Base-by-base conservation (phyloP, 2,113 vertebrate species). In the Dipodomys merriami region DNA sequence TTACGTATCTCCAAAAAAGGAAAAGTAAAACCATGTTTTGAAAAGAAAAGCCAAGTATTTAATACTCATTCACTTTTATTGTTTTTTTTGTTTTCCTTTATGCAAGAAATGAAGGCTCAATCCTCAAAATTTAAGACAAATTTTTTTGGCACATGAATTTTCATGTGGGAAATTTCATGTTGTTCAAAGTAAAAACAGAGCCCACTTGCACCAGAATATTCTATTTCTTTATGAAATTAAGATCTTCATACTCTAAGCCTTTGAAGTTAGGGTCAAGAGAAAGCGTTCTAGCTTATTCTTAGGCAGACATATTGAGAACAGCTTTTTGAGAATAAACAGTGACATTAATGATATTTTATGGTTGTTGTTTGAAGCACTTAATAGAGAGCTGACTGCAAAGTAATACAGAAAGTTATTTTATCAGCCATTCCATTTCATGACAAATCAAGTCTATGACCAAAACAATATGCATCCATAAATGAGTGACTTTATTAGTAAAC, bases 1-100 rank as follows among this genome's bases (percentile, higher is more conserved):
- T 92, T 73, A 82, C 23, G 25, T 29, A 87, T 33, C 69, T 96
- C 91, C 95, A 92, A 94, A 96, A 93, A 96, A 95, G 95, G 94
- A 92, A 95, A 91, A 86, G 57, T 33, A 89, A 82, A 78, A 62
- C 19, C 15, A 27, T 68, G 44, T 85, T 93, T 94, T 68, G 29
- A 13, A 62, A 94, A 69, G 35, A 69, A 86, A 72, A 53, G n/a
- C 29, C 76, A 91, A 65, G 18, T 82, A 83, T 71, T 86, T 89
- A 77, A 64, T 60, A 81, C 10, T 44, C 46, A 79, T 68, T 82
- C 22, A 69, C 60, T 93, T 81, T 86, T 85, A 89, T 91, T 67
- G n/a, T 49, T 77, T 4, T 29, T 83, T 12, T 20, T 68, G 7
- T 8, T 77, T 44, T 30, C 29, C 1, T 86, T 91, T 91, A 29